Evolutionary conservation across 37 sponge, comb jelly and placozoan genomes (phyloP).

Genomic region (Aphrocallistes beatrix): DNA sequence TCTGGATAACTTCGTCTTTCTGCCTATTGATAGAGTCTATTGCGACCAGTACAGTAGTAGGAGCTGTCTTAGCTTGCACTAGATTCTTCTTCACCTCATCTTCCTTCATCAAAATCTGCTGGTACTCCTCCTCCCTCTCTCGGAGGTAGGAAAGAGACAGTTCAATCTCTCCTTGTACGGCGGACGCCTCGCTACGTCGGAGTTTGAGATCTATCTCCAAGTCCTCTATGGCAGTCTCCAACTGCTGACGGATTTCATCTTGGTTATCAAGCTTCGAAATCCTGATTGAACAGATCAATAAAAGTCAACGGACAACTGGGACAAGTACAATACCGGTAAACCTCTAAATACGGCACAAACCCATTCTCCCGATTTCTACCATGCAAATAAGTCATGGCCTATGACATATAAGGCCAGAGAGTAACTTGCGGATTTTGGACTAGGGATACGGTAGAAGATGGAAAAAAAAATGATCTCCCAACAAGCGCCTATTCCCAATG

Average conservation of each 20-base stretch:
- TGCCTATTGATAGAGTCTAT: conserved; percentile 10
- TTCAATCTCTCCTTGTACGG: not conserved
- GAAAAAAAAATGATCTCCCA: too few species aligned
- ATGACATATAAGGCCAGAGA: too few species aligned
- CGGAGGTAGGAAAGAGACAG: not conserved
- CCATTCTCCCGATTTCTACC: too few species aligned
- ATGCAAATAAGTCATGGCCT: too few species aligned
- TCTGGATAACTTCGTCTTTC: not conserved
- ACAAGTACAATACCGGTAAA: too few species aligned
- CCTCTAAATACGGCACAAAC: too few species aligned
- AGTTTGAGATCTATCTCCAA: not conserved
- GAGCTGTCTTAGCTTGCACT: not conserved
- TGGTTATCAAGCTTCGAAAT: not conserved
- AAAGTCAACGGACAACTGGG: too few species aligned
- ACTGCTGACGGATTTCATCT: not conserved
- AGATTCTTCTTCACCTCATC: not conserved
- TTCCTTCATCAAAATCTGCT: not conserved
- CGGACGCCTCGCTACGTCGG: not conserved
- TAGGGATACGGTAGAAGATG: too few species aligned
- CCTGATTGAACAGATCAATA: too few species aligned
- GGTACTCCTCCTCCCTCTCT: not conserved
- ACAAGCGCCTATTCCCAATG: too few species aligned
- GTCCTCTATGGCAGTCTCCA: not conserved
- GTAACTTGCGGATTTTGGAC: too few species aligned
- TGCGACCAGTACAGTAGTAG: not conserved